Percentiles rank a stretch among this genome's conserved stretches.
Conservation (phyloP, 23 tunicate genomes). For the Botrylloides violaceus region DNA sequence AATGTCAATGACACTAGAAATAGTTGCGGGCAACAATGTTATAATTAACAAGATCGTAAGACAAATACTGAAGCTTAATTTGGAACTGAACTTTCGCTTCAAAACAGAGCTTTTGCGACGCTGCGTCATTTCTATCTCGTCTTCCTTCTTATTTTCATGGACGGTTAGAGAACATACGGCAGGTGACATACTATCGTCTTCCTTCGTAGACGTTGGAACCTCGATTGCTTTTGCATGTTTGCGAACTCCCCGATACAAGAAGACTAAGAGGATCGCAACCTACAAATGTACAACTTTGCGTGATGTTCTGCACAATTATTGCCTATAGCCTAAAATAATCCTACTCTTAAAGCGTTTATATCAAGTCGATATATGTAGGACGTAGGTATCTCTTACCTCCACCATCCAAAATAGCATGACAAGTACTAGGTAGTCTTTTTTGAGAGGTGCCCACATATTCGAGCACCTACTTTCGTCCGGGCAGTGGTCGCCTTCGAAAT, state of each 20-base stretch:
- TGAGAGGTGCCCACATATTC: slow-evolving; percentile 20
- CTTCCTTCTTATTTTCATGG: no score
- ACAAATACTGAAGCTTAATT: neutral
- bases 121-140: neutral
- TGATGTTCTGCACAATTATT: no score
- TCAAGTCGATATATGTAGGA: neutral
- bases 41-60: neutral
- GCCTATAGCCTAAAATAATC: neutral
- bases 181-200: no score
- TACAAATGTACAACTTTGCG: no score
- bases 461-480: neutral
- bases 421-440: neutral
- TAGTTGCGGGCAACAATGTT: neutral
- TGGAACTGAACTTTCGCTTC: slow-evolving; percentile 1
- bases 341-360: neutral
- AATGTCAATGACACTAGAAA: neutral
- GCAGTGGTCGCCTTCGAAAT: slow-evolving; percentile 9
- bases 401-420: neutral
- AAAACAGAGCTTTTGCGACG: neutral
- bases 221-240: no score
- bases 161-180: no score
- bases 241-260: no score
- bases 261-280: no score
- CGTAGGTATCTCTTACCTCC: slow-evolving; percentile 16
- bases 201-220: no score